phyloP scores from a whole-genome alignment of 2,113 vertebrate species.

The Catharus bicknelli region DNA sequence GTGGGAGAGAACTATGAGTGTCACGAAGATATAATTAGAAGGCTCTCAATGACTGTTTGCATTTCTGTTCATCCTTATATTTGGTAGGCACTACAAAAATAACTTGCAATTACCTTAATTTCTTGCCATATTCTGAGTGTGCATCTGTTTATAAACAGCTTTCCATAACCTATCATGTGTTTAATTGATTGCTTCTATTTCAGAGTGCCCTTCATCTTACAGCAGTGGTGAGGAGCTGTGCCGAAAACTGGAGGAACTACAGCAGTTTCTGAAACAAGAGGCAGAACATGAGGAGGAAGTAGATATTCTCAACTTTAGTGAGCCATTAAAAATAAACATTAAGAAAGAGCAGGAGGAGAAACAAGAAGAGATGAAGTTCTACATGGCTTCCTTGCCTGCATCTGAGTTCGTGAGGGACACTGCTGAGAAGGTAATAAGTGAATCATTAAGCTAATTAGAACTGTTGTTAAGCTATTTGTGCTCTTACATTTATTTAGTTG shows the following conservation, averaged over 20 bases:
- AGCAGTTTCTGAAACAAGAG: conserved; percentile 90
- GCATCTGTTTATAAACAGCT: conserved; percentile 45
- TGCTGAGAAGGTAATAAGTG: conserved; percentile 85
- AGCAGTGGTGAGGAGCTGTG: conserved; percentile 84
- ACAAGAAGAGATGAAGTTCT: conserved; percentile 87
- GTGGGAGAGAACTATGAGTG: neutral
- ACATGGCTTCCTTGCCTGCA: conserved; percentile 80
- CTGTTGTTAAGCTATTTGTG: neutral
- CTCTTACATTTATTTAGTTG: neutral
- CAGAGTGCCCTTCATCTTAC: conserved; percentile 90
- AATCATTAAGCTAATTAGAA: neutral
- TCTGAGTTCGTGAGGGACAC: conserved; percentile 87
- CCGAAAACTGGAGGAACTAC: conserved; percentile 88
- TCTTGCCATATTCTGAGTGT: neutral
- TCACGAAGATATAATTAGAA: neutral
- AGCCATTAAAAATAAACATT: conserved; percentile 82
- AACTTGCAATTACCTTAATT: conserved; percentile 2
- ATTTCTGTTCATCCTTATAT: neutral
- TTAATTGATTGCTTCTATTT: conserved; percentile 29
- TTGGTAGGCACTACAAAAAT: neutral
- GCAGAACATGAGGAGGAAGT: conserved; percentile 88
- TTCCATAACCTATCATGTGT: neutral
- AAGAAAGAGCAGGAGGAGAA: conserved; percentile 92
- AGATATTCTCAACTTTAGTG: conserved; percentile 83
- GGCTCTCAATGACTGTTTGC: neutral